These are phyloP conservation scores for Lepisosteus osseus DNA, from an alignment of 2,113 vertebrate species.

Conservation along the genomic window DNA sequence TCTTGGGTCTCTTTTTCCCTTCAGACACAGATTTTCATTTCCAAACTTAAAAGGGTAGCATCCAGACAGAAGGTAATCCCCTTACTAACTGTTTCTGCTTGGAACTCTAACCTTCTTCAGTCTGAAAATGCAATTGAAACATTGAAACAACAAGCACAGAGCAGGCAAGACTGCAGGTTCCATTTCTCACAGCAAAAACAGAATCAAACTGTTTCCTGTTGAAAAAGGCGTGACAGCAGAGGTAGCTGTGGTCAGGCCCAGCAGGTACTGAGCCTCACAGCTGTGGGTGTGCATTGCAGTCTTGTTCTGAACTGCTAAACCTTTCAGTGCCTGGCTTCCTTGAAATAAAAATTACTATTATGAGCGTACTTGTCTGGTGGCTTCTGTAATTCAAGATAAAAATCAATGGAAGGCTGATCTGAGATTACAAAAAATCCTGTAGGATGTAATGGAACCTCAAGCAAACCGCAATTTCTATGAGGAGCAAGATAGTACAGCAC, in stretches of 20 bases:
- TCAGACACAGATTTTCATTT: not conserved
- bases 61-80: not conserved
- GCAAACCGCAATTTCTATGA: conserved; percentile 43
- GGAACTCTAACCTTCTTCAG: not conserved
- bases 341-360: conserved; percentile 14
- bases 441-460: conserved; percentile 58
- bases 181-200: too few relatives aligned
- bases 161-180: too few relatives aligned
- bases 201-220: too few relatives aligned
- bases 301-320: not conserved
- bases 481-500: conserved; percentile 36
- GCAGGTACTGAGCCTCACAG: not conserved
- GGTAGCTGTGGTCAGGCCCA: not conserved
- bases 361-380: conserved; percentile 32
- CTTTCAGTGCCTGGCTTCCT: not conserved
- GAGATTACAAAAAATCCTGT: conserved; percentile 23
- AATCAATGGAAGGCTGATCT: conserved; percentile 37
- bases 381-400: conserved; percentile 55
- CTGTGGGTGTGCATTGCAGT: conserved; percentile 8
- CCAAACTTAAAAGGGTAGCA: not conserved
- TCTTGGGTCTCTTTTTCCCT: not conserved
- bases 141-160: not conserved
- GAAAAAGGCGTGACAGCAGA: not conserved
- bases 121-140: not conserved
- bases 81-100: not conserved